Percentiles rank a stretch among this genome's conserved stretches.
phyloP scores from a whole-genome alignment of 2,888 invertebrate genomes.

The Hydrotaea cyrtoneurina region DNA sequence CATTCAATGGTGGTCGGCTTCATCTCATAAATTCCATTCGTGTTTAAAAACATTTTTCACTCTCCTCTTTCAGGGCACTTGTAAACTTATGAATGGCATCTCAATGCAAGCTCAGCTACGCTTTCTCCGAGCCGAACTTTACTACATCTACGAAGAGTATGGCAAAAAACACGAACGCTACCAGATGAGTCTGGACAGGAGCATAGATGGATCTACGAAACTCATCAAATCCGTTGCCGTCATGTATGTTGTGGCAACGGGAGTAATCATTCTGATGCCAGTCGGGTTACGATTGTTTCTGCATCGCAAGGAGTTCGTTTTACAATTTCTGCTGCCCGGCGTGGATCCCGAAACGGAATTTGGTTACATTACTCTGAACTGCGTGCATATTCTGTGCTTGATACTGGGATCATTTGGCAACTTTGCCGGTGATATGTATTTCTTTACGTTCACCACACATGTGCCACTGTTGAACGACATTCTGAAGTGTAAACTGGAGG shows the following conservation, averaged over 20 bases:
- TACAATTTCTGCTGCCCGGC: background rate
- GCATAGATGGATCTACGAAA: slow-evolving; percentile 57
- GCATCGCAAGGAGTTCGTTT: background rate
- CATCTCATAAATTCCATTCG: no score
- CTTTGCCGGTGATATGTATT: slow-evolving; percentile 72
- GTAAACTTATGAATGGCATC: background rate
- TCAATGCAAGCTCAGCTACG: slow-evolving; percentile 27
- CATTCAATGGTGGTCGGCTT: no score
- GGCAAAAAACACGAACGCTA: slow-evolving; percentile 67
- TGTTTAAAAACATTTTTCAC: no score
- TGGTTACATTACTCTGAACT: background rate
- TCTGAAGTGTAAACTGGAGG: slow-evolving; percentile 68
- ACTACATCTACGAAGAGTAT: slow-evolving; percentile 68
- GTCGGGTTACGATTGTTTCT: background rate
- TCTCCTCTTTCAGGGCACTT: background rate
- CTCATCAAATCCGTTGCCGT: slow-evolving; percentile 63
- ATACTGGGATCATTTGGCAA: slow-evolving; percentile 71
- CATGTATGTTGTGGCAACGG: slow-evolving; percentile 35
- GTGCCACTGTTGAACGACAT: slow-evolving; percentile 71
- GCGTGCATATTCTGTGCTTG: slow-evolving; percentile 71
- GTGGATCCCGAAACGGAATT: background rate
- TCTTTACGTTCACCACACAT: slow-evolving; percentile 70
- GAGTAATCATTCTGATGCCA: slow-evolving; percentile 45
- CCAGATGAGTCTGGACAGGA: slow-evolving; percentile 57
- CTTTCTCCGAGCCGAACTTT: background rate